Conservation (phyloP, 2,888 invertebrate genomes). For the Neoaliturus tenellus region DNA sequence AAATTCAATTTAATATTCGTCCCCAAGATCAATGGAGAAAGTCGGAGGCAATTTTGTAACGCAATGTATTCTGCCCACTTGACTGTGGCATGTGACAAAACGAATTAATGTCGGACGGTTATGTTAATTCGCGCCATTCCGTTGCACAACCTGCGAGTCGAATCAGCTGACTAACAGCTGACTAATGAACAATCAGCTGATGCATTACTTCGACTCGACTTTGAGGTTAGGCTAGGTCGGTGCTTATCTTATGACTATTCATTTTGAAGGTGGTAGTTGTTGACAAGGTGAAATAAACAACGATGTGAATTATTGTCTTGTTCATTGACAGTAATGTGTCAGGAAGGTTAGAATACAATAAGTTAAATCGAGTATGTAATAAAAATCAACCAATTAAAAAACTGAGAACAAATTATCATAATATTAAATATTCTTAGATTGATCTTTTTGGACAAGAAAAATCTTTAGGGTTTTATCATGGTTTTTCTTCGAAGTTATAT, state of each 20-base stretch:
- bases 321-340: too few species aligned
- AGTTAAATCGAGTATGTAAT: too few species aligned
- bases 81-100: conserved; percentile 21
- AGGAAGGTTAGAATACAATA: too few species aligned
- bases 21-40: conserved; percentile 2
- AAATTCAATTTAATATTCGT: conserved; percentile 10
- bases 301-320: too few species aligned
- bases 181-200: conserved; percentile 38
- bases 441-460: too few species aligned
- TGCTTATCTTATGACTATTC: background rate
- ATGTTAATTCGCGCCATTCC: conserved; percentile 5
- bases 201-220: conserved; percentile 14
- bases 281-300: background rate
- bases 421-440: too few species aligned
- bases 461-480: too few species aligned
- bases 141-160: conserved; percentile 14
- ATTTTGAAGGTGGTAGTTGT: background rate
- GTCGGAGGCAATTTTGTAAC: conserved; percentile 15
- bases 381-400: too few species aligned
- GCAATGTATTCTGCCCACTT: conserved; percentile 35
- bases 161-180: conserved; percentile 11
- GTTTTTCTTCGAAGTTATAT: too few species aligned
- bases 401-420: too few species aligned
- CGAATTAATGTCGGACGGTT: conserved; percentile 31
- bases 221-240: background rate